Evolutionary conservation across 2,113 vertebrate genomes (phyloP), one percentile per base, ranked within the genome.

Genomic region (Epinephelus cyanopodus): DNA sequence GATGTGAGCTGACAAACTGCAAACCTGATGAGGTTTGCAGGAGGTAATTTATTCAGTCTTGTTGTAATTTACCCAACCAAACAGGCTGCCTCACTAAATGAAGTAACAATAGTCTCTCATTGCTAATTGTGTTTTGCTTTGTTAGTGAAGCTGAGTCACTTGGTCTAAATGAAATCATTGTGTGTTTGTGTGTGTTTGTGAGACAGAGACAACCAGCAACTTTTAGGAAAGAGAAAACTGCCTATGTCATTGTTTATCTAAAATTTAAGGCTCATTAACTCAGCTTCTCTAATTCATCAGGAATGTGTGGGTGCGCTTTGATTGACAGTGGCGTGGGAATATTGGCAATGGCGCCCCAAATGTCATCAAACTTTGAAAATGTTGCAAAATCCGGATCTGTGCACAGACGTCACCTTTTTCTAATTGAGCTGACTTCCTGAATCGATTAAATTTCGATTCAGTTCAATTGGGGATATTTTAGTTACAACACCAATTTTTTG

Each of bases 271-370:
- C 23, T 65, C 50, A 33, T 45, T 60, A 50, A 33, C 37, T 19
- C 6, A 27, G 10, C 39, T 61, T 1, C 54, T 45, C 7, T n/a
- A 21, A n/a, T 64, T 64, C 50, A 66, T 45, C 52, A 29, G 69
- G 25, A 53, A 23, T 70, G 14, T 65, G 60, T 70, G 58, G 58
- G 57, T 80, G 45, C 29, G 56, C 23, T 78, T 78, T 67, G 27
- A 83, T 66, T 66, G 61, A 58, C 60, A 72, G 6, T 12, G 21
- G 53, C 13, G n/a, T 82, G 50, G n/a, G 37, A 73, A 21, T 21
- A 42, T 52, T 15, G 39, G 29, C n/a, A 45, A 45, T 60, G 25
- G 53, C 10, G 17, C 47, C 52, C 48, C 18, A 27, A 33, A 25
- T 29, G 65, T 52, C 64, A 15, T 17, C 45, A 48, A 2, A 33